Conservation (phyloP, 2,113 vertebrate species). For the Irena cyanogastra region DNA sequence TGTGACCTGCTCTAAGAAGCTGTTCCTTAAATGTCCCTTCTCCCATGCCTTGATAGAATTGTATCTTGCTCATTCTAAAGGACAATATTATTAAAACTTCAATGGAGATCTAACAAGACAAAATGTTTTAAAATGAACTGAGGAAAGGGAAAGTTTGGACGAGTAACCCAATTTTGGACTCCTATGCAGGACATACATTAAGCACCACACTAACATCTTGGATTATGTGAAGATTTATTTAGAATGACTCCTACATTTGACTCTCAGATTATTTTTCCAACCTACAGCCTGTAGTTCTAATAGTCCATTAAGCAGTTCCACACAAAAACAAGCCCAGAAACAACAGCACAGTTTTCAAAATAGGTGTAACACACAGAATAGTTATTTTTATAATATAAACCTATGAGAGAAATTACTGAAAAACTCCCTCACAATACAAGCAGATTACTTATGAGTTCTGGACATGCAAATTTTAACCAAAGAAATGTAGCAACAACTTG, state of each 20-base stretch:
- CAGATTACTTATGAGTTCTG: not conserved
- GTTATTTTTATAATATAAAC: not conserved
- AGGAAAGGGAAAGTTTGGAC: not conserved
- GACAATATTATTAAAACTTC: not conserved
- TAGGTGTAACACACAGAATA: not conserved
- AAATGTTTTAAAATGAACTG: not conserved
- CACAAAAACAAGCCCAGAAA: not conserved
- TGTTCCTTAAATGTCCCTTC: not conserved
- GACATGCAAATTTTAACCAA: not conserved
- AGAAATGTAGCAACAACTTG: not conserved
- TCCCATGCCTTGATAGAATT: not conserved
- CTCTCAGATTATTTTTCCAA: not conserved
- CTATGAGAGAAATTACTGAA: not conserved
- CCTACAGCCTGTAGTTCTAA: not conserved
- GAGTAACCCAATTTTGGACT: not conserved
- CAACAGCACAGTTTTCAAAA: not conserved
- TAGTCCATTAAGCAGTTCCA: not conserved
- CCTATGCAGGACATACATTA: not conserved
- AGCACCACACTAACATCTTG: not conserved
- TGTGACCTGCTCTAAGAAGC: not conserved
- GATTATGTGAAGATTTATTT: not conserved
- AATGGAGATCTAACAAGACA: not conserved
- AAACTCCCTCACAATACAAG: not conserved
- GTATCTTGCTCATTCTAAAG: not conserved
- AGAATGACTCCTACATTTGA: not conserved